Evolutionary conservation across 2,113 vertebrate genomes (phyloP).

Genomic region (Lathamus discolor): DNA sequence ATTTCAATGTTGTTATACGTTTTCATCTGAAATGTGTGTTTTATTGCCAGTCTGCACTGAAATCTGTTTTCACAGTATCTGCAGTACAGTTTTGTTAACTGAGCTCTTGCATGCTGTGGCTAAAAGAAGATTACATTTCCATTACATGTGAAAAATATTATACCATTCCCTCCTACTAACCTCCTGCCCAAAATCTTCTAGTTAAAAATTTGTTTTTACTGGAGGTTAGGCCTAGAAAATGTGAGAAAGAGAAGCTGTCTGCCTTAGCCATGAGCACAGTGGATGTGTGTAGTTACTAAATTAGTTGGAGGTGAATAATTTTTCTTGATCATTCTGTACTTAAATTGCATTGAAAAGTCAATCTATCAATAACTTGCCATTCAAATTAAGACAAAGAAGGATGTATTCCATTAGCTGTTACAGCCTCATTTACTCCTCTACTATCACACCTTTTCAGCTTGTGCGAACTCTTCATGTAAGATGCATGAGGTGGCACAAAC

Average conservation of each 20-base stretch:
- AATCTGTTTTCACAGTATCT: background rate
- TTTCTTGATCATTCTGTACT: background rate
- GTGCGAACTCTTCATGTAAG: background rate
- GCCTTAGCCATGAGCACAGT: background rate
- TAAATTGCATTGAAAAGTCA: background rate
- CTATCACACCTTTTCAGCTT: background rate
- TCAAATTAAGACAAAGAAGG: background rate
- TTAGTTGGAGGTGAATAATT: background rate
- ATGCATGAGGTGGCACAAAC: background rate
- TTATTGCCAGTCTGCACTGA: background rate
- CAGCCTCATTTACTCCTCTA: background rate
- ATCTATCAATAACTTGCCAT: background rate
- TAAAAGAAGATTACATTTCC: background rate
- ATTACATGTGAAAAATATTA: background rate
- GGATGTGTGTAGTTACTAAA: background rate
- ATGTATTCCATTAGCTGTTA: background rate
- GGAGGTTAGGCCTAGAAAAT: background rate
- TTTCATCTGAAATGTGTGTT: background rate
- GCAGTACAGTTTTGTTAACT: background rate
- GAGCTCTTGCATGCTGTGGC: background rate
- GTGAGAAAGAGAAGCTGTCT: background rate
- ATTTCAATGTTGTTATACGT: background rate
- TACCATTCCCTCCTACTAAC: background rate
- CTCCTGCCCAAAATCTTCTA: background rate
- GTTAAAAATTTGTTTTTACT: background rate